Evolutionary conservation across 2,113 vertebrate species (phyloP), one percentile per base, ranked within the genome.

Genomic region (Aphyosemion australe): DNA sequence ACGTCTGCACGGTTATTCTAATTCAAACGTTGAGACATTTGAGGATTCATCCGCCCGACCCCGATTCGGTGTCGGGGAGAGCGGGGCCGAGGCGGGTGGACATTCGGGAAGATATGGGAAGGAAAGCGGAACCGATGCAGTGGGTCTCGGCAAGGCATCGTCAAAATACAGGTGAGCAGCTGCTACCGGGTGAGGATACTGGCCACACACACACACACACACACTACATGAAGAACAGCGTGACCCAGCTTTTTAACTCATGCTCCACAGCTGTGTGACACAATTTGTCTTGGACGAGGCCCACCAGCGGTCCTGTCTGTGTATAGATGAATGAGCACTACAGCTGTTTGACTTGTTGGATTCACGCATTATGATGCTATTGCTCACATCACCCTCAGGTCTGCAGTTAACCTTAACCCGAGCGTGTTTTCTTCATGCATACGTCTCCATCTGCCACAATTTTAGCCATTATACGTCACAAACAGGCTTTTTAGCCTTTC

Each of bases 161-260:
- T 89, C 80, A 90, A 82, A 82, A 90, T 64, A 87, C 91, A 92
- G 91, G 91, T 92, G 82, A 89, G 90, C 60, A 20, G 55, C 56
- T 11, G 46, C 34, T 9, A 8, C 39, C 10, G 20, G 63, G 37
- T 26, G 45, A 61, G 43, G 45, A n/a, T 37, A 8, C 34, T 3
- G 9, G 19, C 31, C 9, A 11, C 60, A 0, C 9, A 0, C 26
- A 21, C 72, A 66, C 69, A 57, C 45, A 34, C 58, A 39, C 10
- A 47, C 39, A 20, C 55, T 12, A 64, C n/a, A n/a, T n/a, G 43
- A 41, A 26, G 37, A 51, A 12, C 70, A 11, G 21, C 2, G 52
- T 73, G 65, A 86, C 65, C 81, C 76, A 77, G 63, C 63, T 74
- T 58, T 46, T 69, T 15, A 67, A 46, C 12, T 46, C 61, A 12